These are phyloP conservation scores for Drosophila arawakana DNA, from an alignment of 1,140 invertebrate genomes.

Conservation along the genomic window DNA sequence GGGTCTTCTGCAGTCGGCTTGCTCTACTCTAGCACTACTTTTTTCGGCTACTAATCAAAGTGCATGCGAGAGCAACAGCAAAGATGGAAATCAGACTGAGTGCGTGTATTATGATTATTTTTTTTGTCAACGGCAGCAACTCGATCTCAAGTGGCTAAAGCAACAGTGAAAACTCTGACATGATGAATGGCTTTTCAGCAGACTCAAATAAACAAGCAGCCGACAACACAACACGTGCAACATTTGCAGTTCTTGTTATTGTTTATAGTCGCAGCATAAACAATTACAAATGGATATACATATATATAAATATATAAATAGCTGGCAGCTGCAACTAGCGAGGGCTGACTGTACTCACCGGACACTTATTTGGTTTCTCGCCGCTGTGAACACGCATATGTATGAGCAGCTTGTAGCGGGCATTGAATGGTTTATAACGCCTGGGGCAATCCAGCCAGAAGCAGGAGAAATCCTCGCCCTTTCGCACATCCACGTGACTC, in stretches of 20 bases:
- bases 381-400: slow-evolving; percentile 98
- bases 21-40: not conserved
- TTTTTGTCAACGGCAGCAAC: not conserved
- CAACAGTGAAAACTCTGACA: not conserved
- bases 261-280: not conserved
- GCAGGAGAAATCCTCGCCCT: slow-evolving; percentile 95
- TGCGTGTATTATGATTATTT: slow-evolving; percentile 7
- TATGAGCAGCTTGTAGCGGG: slow-evolving; percentile 97
- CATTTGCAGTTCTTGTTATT: slow-evolving; percentile 1
- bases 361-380: slow-evolving; percentile 98
- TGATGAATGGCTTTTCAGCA: not conserved
- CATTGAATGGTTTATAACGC: slow-evolving; percentile 95
- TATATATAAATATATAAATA: not conserved
- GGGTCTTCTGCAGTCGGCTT: too few relatives aligned
- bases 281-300: not conserved
- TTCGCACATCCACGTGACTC: slow-evolving; percentile 93
- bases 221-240: slow-evolving; percentile 1
- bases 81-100: not conserved
- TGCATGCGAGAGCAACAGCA: not conserved
- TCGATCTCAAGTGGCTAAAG: slow-evolving; percentile 1
- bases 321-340: not conserved
- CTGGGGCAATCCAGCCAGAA: slow-evolving; percentile 95
- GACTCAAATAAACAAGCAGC: not conserved
- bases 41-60: not conserved
- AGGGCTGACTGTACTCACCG: slow-evolving; percentile 88